Evolutionary conservation across 2,888 invertebrate species (phyloP), one percentile per base, ranked within the genome.

Genomic region (Drosophila colorata): DNA sequence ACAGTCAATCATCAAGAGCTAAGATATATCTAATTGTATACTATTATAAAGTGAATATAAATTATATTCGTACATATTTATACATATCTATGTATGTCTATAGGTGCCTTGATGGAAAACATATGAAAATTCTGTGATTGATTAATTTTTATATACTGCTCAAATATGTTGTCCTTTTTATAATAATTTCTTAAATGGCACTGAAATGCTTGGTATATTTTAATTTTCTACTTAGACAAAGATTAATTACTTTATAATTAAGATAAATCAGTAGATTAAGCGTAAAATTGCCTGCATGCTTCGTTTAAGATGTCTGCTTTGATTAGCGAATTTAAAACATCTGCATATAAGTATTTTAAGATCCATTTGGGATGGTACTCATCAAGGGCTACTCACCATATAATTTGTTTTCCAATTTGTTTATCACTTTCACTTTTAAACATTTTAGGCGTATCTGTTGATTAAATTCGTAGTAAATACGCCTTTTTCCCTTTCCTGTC

Each of bases 401-500:
- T n/a, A n/a, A n/a, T 18, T 14, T n/a, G 5, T 7, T 5, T 8
- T 6, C 4, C 7, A 33, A 4, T 13, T 13, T 33, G 3, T 13
- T 13, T 4, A 0, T 13, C 33, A 33, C 33, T 33, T 33, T 33
- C 33, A 33, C 13, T 4, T 33, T n/a, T 11, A 33, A 25, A 3
- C 1, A 23, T 8, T 23, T 13, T 20, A 0, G 13, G 20, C n/a
- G 14, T n/a, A n/a, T 14, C 46, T 41, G 90, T 51, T 87, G 90
- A 67, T 47, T 58, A 60, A 76, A 84, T 87, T 90, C 88, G 35
- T 84, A 92, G 92, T 91, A 80, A 90, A 92, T 92, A 89, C 90
- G 92, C 90, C 92, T 91, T 90, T 92, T 92, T 90, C 92, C 91
- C 91, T 92, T 92, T 92, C 91, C 92, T 92, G 92, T 91, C 92